phyloP scores from a whole-genome alignment of 2,888 invertebrate genomes.

The Scelioninae gen. 2 region DNA sequence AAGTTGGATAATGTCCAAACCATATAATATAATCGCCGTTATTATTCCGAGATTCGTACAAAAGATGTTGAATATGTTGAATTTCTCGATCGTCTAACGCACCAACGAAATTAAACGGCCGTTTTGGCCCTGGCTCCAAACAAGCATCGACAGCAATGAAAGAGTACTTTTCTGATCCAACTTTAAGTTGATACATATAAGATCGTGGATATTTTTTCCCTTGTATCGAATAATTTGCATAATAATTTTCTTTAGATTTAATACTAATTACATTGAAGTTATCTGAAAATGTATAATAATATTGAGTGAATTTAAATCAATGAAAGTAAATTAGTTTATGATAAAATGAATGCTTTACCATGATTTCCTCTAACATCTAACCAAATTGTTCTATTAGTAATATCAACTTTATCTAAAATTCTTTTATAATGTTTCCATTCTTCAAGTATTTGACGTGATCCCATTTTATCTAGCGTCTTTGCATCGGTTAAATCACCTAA shows the following conservation, averaged over 20 bases:
- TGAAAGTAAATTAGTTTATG: too few species aligned
- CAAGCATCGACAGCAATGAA: conserved; percentile 93
- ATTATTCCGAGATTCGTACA: conserved; percentile 76
- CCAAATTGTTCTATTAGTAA: conserved; percentile 85
- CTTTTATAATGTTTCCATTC: conserved; percentile 90
- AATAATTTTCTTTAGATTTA: conserved; percentile 84
- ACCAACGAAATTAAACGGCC: conserved; percentile 95
- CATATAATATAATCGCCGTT: conserved; percentile 81
- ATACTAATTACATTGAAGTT: conserved; percentile 88
- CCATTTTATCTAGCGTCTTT: conserved; percentile 85
- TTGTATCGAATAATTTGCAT: conserved; percentile 86
- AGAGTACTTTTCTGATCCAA: conserved; percentile 81
- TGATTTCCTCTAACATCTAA: conserved; percentile 94
- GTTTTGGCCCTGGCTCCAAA: conserved; percentile 88
- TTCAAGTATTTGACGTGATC: conserved; percentile 86
- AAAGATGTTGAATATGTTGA: conserved; percentile 78
- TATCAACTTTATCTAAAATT: conserved; percentile 81
- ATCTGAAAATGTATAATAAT: too few species aligned
- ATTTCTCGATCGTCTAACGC: conserved; percentile 80
- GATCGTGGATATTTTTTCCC: conserved; percentile 83
- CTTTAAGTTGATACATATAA: conserved; percentile 80
- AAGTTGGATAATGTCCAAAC: conserved; percentile 96
- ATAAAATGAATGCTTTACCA: conserved; percentile 78
- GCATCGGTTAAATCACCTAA: conserved; percentile 92
- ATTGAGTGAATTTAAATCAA: too few species aligned